These are phyloP conservation scores for Melieria omissa DNA, from an alignment of 2,888 invertebrate genomes.

Conservation along the genomic window DNA sequence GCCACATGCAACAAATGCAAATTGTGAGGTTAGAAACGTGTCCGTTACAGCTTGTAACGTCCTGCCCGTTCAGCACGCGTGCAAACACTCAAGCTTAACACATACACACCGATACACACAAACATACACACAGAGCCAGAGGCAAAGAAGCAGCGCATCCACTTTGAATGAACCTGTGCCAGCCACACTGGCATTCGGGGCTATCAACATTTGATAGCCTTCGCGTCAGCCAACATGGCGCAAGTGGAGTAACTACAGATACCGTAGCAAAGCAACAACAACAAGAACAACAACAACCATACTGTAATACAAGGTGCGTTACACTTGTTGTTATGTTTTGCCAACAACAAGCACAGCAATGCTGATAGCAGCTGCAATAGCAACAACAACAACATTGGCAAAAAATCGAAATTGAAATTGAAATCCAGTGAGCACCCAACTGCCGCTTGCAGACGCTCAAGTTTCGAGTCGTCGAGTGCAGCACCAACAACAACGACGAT, in stretches of 20 bases:
- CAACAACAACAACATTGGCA: slow-evolving; percentile 19
- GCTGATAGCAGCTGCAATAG: background rate
- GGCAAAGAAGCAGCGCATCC: no score
- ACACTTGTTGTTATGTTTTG: slow-evolving; percentile 18
- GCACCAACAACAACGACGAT: no score
- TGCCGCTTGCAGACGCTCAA: background rate
- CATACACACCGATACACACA: slow-evolving; percentile 3
- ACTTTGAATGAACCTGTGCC: no score
- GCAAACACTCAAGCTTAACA: background rate
- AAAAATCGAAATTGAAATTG: slow-evolving; percentile 24
- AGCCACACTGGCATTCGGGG: no score
- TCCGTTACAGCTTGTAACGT: no score
- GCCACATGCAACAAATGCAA: no score
- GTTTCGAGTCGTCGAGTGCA: no score
- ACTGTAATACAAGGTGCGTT: slow-evolving; percentile 17
- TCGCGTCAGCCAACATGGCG: background rate
- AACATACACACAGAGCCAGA: no score
- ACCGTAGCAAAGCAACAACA: background rate
- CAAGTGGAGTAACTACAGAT: background rate
- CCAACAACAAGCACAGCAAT: slow-evolving; percentile 8
- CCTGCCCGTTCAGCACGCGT: no score
- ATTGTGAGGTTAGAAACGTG: no score
- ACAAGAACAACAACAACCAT: slow-evolving; percentile 6
- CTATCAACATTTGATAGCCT: no score
- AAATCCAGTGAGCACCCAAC: slow-evolving; percentile 19